Percentiles rank a stretch among this genome's conserved stretches.
Conservation (phyloP, 2,888 invertebrate genomes). For the Yponomeuta plumbellus region DNA sequence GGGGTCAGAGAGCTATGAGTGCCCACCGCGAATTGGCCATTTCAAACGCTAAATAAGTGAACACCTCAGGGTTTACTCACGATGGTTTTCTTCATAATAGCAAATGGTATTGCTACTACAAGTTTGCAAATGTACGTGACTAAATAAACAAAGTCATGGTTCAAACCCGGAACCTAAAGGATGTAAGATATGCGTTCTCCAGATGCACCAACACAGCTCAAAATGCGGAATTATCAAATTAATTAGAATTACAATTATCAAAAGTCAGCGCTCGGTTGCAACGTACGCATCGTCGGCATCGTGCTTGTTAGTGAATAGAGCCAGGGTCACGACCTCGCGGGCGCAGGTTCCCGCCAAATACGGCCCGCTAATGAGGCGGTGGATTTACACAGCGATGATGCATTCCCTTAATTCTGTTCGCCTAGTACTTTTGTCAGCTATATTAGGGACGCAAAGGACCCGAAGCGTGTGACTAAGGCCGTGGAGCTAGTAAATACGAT, state of each 20-base stretch:
- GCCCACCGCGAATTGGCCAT: too few species aligned
- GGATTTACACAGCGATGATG: not conserved
- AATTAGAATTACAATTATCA: not conserved
- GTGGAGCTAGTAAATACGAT: not conserved
- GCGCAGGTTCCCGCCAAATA: conserved; percentile 6
- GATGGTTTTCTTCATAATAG: too few species aligned
- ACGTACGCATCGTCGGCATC: not conserved
- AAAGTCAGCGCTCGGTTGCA: not conserved
- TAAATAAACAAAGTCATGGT: too few species aligned
- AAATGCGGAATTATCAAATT: too few species aligned
- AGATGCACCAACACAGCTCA: too few species aligned
- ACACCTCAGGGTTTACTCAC: too few species aligned
- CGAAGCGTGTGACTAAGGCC: not conserved
- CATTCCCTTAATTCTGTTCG: not conserved
- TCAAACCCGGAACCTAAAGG: too few species aligned
- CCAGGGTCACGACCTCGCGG: conserved; percentile 8
- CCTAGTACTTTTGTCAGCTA: not conserved
- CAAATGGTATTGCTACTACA: too few species aligned
- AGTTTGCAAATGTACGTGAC: too few species aligned
- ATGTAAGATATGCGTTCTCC: too few species aligned
- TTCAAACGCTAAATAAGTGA: too few species aligned
- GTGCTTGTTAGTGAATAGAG: conserved; percentile 4
- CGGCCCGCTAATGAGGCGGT: conserved; percentile 1
- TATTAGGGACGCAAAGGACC: not conserved
- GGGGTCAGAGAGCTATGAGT: too few species aligned